Evolutionary conservation across 2,888 invertebrate genomes (phyloP), one percentile per base, ranked within the genome.

Genomic region (Entomobrya proxima): DNA sequence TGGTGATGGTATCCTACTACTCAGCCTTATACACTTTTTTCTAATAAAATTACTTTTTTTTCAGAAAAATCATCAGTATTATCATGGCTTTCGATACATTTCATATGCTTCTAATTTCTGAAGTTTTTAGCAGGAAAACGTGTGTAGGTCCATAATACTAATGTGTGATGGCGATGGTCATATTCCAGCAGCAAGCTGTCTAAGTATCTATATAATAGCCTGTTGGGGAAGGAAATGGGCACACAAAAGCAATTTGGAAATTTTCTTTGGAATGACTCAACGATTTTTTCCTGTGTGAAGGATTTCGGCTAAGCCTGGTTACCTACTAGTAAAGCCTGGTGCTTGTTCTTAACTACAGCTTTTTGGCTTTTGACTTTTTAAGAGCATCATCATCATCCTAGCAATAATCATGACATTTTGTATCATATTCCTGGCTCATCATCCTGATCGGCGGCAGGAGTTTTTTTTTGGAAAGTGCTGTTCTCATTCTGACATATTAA

Each of bases 401-500:
- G 35, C 32, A 84, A 67, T 78, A 61, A 84, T 77, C 74, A 74
- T 79, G 47, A 47, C 72, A 77, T 78, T 76, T 75, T 85, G 85
- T 74, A 85, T 85, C 85, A 79, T 85, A 58, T 61, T 84, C 85
- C 13, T 24, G 79, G 79, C 79, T 30, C 27, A 35, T 24, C 61
- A 40, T 61, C 30, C 9, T 52, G 1, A 32, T 52, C n/a, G 37
- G 37, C 35, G 37, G 52, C 9, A 21, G 18, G 21, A 52, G n/a
- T 52, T 21, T 4, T 18, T 27, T 50, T 79, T 50, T 79, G 6
- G 21, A 77, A 85, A 85, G 37, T 79, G 79, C 79, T 75, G 61
- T 75, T 75, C 85, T 79, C 85, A 79, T 85, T 85, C 75, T 75
- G 84, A 69, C 84, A 77, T 77, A 77, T 77, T 83, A 76, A 74